Evolutionary conservation across 1,140 invertebrate genomes (phyloP), one percentile per base, ranked within the genome.

Genomic region (Ericerus pela): DNA sequence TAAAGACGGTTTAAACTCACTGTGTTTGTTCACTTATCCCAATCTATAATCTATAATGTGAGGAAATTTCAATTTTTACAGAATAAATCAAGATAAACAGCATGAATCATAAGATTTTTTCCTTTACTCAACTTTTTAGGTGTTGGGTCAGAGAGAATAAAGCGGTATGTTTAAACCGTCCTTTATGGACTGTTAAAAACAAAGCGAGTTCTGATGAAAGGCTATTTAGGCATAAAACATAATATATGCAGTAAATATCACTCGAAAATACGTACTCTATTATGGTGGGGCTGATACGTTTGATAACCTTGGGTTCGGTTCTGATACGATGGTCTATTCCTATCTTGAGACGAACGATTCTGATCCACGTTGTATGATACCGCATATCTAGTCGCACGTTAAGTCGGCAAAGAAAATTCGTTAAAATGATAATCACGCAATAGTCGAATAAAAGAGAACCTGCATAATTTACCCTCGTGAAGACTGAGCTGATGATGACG

Each of bases 191-290:
- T 41, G n/a, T 41, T 41, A 6, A 16, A 41, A 16, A 12, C 6
- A 30, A 52, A 16, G 2, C 20, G 5, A 52, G 11, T 29, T 52
- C 27, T 2, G n/a, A n/a, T n/a, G n/a, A n/a, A n/a, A n/a, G n/a
- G n/a, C n/a, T n/a, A n/a, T n/a, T n/a, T n/a, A n/a, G n/a, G n/a
- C n/a, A n/a, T n/a, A n/a, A n/a, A n/a, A n/a, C n/a, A n/a, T n/a
- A n/a, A n/a, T n/a, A 5, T 41, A 41, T 16, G 37, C 20, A 38
- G n/a, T 3, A 16, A 14, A 3, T 38, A 22, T 3, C 1, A 43
- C 10, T 43, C 18, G 8, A 58, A 33, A 20, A 30, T 6, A 18
- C 57, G 43, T 54, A 58, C 57, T 31, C 33, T 51, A 51, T 58
- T 51, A 5, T 38, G 54, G 4, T 8, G 10, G 36, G 33, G 38